Conservation (phyloP, 2,113 vertebrate genomes). For the Haemorhous mexicanus region DNA sequence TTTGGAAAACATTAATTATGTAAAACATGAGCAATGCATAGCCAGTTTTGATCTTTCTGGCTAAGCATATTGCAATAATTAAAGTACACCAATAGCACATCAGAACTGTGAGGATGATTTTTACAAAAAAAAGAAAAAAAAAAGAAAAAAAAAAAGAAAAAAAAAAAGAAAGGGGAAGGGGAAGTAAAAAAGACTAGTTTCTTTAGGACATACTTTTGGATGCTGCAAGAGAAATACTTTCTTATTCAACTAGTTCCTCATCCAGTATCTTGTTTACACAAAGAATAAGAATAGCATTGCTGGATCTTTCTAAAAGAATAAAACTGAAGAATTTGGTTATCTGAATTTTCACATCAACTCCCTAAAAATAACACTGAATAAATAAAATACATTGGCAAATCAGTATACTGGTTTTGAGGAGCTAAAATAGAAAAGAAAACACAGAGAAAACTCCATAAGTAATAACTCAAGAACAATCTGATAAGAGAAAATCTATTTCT, state of each 20-base stretch:
- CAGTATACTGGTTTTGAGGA: background rate
- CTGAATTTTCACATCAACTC: background rate
- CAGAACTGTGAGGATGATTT: background rate
- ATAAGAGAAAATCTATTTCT: background rate
- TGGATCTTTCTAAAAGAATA: background rate
- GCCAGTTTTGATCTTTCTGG: background rate
- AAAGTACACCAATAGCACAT: background rate
- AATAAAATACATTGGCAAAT: background rate
- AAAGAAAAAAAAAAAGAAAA: too few species aligned
- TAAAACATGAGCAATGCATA: background rate
- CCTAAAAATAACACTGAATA: background rate
- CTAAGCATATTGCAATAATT: background rate
- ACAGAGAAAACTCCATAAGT: too few species aligned
- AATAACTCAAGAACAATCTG: background rate
- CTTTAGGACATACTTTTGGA: background rate
- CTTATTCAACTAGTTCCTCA: background rate
- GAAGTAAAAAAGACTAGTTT: accelerated
- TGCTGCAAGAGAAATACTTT: background rate
- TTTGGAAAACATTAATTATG: background rate
- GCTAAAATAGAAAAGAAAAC: background rate
- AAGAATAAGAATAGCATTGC: background rate
- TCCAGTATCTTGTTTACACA: background rate
- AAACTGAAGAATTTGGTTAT: background rate
- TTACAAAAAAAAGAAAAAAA: too few species aligned
- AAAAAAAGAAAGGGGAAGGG: background rate